Evolutionary conservation across 2,888 invertebrate genomes (phyloP).

Genomic region (Tryphoninae sp.): DNA sequence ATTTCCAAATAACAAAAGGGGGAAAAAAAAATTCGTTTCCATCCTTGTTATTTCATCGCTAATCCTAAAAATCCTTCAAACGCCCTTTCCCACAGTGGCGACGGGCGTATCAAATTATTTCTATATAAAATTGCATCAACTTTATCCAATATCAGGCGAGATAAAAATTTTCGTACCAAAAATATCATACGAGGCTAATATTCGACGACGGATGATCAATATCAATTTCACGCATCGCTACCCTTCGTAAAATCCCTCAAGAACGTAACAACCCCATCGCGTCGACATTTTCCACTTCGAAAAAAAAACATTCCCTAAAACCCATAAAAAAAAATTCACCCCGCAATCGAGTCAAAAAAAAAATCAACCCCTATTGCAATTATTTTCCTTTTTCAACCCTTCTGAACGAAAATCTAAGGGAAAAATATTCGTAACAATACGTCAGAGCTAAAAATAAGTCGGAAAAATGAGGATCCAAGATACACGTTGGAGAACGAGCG

Average conservation of each 20-base stretch:
- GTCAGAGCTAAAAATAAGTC: too few species aligned
- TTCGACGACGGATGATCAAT: background rate
- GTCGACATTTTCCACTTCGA: too few species aligned
- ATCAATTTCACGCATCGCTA: background rate
- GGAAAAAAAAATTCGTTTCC: background rate
- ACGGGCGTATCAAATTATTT: too few species aligned
- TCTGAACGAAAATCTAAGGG: background rate
- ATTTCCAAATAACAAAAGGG: background rate
- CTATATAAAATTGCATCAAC: too few species aligned
- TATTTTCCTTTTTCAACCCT: background rate
- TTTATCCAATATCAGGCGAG: too few species aligned
- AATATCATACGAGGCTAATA: background rate
- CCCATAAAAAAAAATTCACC: background rate
- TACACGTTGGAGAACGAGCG: conserved; percentile 12
- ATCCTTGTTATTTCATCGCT: too few species aligned
- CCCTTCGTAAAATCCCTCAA: background rate
- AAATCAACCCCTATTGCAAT: background rate
- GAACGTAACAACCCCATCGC: too few species aligned
- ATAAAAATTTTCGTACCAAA: too few species aligned
- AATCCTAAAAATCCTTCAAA: too few species aligned
- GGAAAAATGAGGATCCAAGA: background rate
- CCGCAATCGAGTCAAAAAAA: background rate
- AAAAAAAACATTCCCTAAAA: too few species aligned
- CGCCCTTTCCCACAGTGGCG: too few species aligned
- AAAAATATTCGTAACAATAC: conserved; percentile 1